Evolutionary conservation across 2,888 invertebrate genomes (phyloP), one percentile per base, ranked within the genome.

Genomic region (Pseudococcus jackbeardsleyi): DNA sequence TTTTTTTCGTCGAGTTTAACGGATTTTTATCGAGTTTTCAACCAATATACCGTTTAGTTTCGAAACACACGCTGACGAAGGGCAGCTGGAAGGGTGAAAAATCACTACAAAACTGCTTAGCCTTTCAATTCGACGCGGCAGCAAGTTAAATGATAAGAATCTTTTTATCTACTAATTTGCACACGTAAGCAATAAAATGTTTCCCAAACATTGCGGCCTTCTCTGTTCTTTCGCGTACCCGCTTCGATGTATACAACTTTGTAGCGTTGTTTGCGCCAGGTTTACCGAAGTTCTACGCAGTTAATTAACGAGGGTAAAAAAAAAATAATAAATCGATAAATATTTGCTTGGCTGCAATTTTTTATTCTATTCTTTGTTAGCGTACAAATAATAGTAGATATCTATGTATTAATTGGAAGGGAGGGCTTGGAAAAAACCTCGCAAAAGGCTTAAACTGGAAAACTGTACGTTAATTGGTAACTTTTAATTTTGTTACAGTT

Each of bases 401-500:
- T n/a, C n/a, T n/a, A 42, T 17, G 19, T 39, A 79, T 39, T 79
- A 17, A 79, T 22, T 33, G 15, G 19, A 7, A 64, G 84, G 9
- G 42, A 59, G 7, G n/a, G 22, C n/a, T 33, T 33, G 9, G 9
- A 64, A 64, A 64, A 64, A 64, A 46, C 19, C 54, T 42, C 42
- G 15, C 22, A 33, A 46, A n/a, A 19, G 8, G 19, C 42, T 19
- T 72, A 33, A 33, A 17, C 33, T 26, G 39, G 33, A 72, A 72
- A 72, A 72, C 33, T 72, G 72, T 33, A 33, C 33, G 72, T 72
- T 72, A 72, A 72, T 72, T 72, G 11, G 72, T 12, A 12, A 26
- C 59, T 86, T 88, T 90, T 87, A 89, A 72, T 77, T 39, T 82
- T 82, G 79, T 90, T 90, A 42, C 90, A 90, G 90, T 90, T 90